Percentiles rank a stretch among this genome's conserved stretches.
Conservation (phyloP, 1,140 invertebrate species). For the Ganaspis sp. region DNA sequence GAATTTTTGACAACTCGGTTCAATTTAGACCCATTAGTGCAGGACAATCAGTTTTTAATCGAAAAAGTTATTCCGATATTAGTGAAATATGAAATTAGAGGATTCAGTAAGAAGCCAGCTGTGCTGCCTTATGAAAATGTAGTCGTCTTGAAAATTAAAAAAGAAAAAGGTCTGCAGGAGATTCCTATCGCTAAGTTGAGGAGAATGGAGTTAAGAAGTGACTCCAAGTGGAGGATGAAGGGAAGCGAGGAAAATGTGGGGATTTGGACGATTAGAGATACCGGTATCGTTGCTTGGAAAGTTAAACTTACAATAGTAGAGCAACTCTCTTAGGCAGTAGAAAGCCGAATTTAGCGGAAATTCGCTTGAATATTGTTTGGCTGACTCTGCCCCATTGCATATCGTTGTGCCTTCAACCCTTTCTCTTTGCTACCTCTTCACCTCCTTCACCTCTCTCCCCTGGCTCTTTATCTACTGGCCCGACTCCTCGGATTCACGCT, state of each 20-base stretch:
- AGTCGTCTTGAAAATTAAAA: conserved; percentile 28
- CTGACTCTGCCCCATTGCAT: conserved; percentile 32
- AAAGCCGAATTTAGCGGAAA: conserved; percentile 69
- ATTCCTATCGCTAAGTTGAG: conserved; percentile 10
- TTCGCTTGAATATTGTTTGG: conserved; percentile 73
- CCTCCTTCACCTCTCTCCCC: background rate
- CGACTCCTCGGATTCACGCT: conserved; percentile 61
- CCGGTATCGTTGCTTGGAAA: conserved; percentile 48
- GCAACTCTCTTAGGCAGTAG: conserved; percentile 48
- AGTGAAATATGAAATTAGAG: background rate
- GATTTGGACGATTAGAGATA: conserved; percentile 57
- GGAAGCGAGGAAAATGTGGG: conserved; percentile 46
- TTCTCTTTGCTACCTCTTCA: background rate
- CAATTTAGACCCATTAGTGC: no score
- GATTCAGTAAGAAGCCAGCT: background rate
- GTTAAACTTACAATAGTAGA: conserved; percentile 43
- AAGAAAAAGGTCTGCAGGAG: background rate
- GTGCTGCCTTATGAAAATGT: conserved; percentile 16
- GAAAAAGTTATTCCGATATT: background rate
- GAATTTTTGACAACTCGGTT: no score
- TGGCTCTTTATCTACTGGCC: background rate
- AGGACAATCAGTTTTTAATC: no score
- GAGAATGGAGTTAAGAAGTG: conserved; percentile 17
- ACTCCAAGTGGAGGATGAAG: conserved; percentile 17
- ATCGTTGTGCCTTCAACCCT: background rate